Evolutionary conservation across 2,797 vertebrate species (phyloP).

Genomic region (Eospalax fontanierii): DNA sequence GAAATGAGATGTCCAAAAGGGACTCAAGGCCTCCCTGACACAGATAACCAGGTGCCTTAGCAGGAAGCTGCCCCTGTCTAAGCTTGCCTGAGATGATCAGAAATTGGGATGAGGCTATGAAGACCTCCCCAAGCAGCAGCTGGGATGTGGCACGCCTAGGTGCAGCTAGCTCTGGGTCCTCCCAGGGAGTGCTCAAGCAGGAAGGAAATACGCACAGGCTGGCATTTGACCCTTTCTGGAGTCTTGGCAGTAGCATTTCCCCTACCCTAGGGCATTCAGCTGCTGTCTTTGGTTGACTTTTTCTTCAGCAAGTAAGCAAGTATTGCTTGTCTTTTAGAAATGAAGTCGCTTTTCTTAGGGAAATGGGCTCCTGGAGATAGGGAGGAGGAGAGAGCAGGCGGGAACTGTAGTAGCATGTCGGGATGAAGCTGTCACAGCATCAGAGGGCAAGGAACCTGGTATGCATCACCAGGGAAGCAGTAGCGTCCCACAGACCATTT

Average conservation of each 20-base stretch:
- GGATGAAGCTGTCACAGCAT: not conserved
- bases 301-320: not conserved
- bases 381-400: not conserved
- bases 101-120: not conserved
- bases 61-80: not conserved
- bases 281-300: slow-evolving; percentile 33
- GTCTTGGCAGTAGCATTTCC: not conserved
- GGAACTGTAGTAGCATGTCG: not conserved
- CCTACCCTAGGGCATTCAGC: not conserved
- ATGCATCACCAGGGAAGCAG: not conserved
- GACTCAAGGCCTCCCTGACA: not conserved
- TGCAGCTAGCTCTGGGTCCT: not conserved
- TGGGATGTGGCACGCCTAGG: not conserved
- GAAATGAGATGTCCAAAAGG: not conserved
- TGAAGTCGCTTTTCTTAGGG: not conserved
- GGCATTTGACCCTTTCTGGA: not conserved
- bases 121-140: not conserved
- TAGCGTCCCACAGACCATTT: not conserved
- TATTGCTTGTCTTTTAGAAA: slow-evolving; percentile 31
- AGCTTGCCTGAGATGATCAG: slow-evolving; percentile 15
- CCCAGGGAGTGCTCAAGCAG: not conserved
- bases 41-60: rapidly evolving
- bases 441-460: not conserved
- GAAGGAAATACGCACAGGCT: not conserved
- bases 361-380: not conserved